These are phyloP conservation scores for Podarcis raffonei DNA, from an alignment of 2,113 vertebrate genomes.

Conservation along the genomic window DNA sequence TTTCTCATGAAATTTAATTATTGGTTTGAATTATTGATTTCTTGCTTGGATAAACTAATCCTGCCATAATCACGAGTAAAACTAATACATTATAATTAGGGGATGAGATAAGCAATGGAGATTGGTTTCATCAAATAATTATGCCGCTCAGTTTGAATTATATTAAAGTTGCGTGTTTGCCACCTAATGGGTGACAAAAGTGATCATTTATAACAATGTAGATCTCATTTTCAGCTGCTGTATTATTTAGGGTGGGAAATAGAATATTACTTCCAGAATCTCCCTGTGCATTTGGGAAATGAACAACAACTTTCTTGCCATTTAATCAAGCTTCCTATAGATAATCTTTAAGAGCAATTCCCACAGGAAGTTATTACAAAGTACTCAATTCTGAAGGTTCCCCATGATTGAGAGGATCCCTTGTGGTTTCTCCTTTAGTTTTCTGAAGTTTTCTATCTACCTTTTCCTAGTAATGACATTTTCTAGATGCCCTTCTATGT, in stretches of 20 bases:
- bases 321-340: slow-evolving; percentile 35
- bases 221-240: slow-evolving; percentile 55
- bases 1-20: slow-evolving; percentile 66
- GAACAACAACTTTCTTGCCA: slow-evolving; percentile 37
- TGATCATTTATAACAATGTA: slow-evolving; percentile 56
- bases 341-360: slow-evolving; percentile 4
- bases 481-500: no score
- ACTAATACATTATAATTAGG: slow-evolving; percentile 69
- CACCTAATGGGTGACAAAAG: slow-evolving; percentile 57
- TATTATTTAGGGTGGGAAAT: slow-evolving; percentile 33
- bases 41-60: slow-evolving; percentile 69
- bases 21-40: slow-evolving; percentile 72
- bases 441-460: background rate
- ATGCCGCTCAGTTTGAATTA: slow-evolving; percentile 61
- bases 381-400: background rate
- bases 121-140: slow-evolving; percentile 70
- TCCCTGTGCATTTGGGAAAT: background rate
- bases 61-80: slow-evolving; percentile 63
- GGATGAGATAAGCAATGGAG: slow-evolving; percentile 53
- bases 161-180: slow-evolving; percentile 55
- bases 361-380: background rate
- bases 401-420: background rate
- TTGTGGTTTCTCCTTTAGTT: background rate
- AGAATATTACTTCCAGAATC: slow-evolving; percentile 39
- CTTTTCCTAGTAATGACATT: no score